Evolutionary conservation across 1,140 invertebrate genomes (phyloP), one percentile per base, ranked within the genome.

Genomic region (Drosophila orena): DNA sequence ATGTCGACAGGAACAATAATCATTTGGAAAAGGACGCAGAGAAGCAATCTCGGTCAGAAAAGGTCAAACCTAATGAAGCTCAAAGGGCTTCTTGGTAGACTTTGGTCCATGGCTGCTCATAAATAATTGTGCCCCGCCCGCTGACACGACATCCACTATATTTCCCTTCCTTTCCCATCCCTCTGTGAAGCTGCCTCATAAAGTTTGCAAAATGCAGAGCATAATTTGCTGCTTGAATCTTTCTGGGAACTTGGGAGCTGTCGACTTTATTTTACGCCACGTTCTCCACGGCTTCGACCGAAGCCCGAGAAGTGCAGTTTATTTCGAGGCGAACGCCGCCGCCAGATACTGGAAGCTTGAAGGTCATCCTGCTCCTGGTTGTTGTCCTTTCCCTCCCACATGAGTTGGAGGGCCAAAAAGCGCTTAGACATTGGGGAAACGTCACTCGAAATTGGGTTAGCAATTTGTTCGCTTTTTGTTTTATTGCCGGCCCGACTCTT

Each of bases 21-120:
- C 59, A 62, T 59, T 62, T 61, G 10, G 59, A 22, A 58, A 57
- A 34, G 59, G 54, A 61, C 59, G 37, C 37, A 42, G 37, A 42
- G 15, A 34, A 61, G n/a, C 59, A 61, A 61, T 61, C 37, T 50
- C 14, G 43, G 37, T 17, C 30, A 50, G 62, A 64, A 74, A 74
- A 77, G 75, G 74, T 77, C 64, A 77, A 59, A 75, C 68, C 81
- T 85, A 80, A 81, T 85, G 62, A 80, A 85, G 66, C 80, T 84
- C 49, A 59, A 68, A 70, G 49, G 56, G 71, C 54, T 62, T 64
- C 42, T 44, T 35, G 42, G 50, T 60, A 55, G 60, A 62, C 53
- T 60, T 74, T 60, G 55, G 37, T 47, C 30, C 77, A 69, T 78
- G 81, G 64, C 57, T 71, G 78, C 69, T 71, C 83, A 86, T 86